phyloP scores from a whole-genome alignment of 2,797 vertebrate species.

The Petrocephalus sullivani region DNA sequence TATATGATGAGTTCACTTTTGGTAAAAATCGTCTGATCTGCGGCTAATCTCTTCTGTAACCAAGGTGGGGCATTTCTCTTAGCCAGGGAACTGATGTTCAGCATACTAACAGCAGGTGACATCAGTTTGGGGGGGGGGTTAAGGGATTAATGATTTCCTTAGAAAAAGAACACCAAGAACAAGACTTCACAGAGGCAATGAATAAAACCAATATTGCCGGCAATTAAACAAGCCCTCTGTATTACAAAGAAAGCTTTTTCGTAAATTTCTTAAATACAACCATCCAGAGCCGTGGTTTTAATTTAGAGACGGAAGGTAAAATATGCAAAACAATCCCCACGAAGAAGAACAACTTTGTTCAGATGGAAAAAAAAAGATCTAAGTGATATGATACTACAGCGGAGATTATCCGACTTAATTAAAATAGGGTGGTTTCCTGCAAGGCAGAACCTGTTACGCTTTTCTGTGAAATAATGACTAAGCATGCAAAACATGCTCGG shows the following conservation, averaged over 20 bases:
- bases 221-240: background rate
- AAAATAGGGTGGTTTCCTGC: background rate
- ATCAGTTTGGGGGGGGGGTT: background rate
- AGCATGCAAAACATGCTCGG: background rate
- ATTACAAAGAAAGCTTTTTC: background rate
- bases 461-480: background rate
- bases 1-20: background rate
- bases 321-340: background rate
- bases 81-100: background rate
- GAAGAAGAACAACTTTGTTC: background rate
- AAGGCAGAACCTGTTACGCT: background rate
- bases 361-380: background rate
- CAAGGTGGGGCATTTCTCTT: background rate
- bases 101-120: background rate
- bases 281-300: background rate
- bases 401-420: background rate
- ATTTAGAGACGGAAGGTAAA: slow-evolving; percentile 2
- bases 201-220: background rate
- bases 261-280: background rate
- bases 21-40: background rate
- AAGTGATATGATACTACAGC: background rate
- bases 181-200: background rate
- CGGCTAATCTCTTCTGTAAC: background rate
- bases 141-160: background rate
- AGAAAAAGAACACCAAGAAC: background rate